Conservation (phyloP, 2,797 vertebrate species). For the Sebastes hopkinsi region DNA sequence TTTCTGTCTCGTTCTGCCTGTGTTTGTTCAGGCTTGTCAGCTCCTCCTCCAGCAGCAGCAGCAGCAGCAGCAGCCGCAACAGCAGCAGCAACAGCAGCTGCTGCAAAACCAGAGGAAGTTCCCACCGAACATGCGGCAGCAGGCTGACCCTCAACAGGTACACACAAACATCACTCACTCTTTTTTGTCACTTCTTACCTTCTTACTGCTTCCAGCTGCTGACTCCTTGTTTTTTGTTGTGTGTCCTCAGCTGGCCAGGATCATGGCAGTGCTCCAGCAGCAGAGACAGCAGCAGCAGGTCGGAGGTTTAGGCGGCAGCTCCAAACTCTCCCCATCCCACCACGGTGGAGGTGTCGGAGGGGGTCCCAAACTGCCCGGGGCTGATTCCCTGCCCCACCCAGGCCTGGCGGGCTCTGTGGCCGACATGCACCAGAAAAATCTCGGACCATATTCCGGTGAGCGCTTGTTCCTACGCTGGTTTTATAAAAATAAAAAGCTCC, state of each 20-base stretch:
- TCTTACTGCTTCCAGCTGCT: neutral
- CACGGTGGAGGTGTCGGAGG: conserved; percentile 81
- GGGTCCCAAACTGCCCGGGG: conserved; percentile 89
- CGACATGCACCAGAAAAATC: conserved; percentile 93
- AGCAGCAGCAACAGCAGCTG: conserved; percentile 86
- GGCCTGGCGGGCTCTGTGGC: conserved; percentile 89
- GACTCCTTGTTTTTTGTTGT: neutral
- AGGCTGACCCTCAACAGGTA: conserved; percentile 96
- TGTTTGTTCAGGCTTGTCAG: conserved; percentile 91
- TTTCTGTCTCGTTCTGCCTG: neutral
- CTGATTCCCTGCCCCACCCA: conserved; percentile 86
- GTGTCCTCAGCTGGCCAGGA: conserved; percentile 87
- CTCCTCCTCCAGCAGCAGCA: conserved; percentile 91
- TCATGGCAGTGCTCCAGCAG: conserved; percentile 94
- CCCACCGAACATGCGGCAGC: conserved; percentile 92
- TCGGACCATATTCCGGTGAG: conserved; percentile 91
- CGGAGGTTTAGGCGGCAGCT: conserved; percentile 80
- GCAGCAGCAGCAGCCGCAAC: conserved; percentile 83
- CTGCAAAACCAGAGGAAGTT: conserved; percentile 98
- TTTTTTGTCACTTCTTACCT: neutral
- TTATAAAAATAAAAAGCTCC: neutral
- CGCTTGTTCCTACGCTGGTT: neutral
- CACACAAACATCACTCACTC: neutral
- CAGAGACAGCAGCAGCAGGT: conserved; percentile 84
- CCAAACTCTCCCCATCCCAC: conserved; percentile 97